A percentile compares a stretch with the other conserved stretches of the same genome.
Evolutionary conservation across 1,140 invertebrate genomes (phyloP).

Genomic region (Grapholita molesta): DNA sequence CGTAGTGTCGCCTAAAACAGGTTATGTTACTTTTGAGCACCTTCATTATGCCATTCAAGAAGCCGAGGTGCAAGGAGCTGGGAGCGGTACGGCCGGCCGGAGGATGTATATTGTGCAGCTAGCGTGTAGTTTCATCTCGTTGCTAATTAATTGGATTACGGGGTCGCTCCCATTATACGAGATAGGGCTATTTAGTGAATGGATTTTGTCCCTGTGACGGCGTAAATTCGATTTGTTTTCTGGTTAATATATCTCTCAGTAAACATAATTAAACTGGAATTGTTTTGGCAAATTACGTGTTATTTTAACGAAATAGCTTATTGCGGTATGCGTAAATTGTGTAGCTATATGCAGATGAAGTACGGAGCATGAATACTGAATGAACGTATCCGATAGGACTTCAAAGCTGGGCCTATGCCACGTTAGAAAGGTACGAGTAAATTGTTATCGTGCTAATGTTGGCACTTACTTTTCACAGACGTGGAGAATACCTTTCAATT

Average conservation of each 20-base stretch:
- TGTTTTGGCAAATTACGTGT: constrained; percentile 33
- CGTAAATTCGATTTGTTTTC: constrained; percentile 55
- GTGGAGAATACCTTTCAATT: constrained; percentile 54
- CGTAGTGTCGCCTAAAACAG: constrained; percentile 5
- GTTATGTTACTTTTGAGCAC: constrained; percentile 17
- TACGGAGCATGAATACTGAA: not conserved
- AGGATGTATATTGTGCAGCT: constrained; percentile 41
- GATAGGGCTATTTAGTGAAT: constrained; percentile 61
- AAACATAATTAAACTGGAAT: constrained; percentile 45
- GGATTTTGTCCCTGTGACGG: constrained; percentile 56
- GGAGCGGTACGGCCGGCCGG: constrained; percentile 14
- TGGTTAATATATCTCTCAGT: constrained; percentile 30
- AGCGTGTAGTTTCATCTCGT: constrained; percentile 58
- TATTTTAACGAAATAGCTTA: not conserved
- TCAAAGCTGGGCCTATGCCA: not conserved
- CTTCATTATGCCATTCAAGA: constrained; percentile 7
- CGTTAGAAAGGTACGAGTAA: not conserved
- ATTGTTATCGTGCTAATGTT: not conserved
- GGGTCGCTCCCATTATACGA: constrained; percentile 57
- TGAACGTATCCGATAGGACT: not conserved
- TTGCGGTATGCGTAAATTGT: not conserved
- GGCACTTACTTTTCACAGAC: constrained; percentile 37
- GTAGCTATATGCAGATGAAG: constrained; percentile 4
- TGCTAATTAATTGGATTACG: constrained; percentile 67
- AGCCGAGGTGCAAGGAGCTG: constrained; percentile 17